phyloP scores from a whole-genome alignment of 2,888 invertebrate genomes.

The Drosophila limbata region DNA sequence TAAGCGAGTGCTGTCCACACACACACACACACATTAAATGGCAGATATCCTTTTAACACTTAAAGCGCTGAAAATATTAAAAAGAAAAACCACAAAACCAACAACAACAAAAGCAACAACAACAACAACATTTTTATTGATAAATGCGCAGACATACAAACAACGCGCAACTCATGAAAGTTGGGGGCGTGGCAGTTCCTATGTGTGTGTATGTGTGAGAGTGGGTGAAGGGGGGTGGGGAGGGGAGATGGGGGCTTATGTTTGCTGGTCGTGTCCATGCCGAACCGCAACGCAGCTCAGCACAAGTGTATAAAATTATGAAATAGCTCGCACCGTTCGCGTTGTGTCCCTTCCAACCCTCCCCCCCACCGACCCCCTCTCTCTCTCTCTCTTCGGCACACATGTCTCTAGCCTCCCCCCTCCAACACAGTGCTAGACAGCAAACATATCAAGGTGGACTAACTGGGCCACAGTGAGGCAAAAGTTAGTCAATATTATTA shows the following conservation, averaged over 20 bases:
- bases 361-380: neutral
- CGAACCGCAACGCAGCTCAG: slow-evolving; percentile 71
- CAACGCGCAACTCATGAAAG: slow-evolving; percentile 24
- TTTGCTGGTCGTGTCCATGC: slow-evolving; percentile 68
- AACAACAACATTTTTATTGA: slow-evolving; percentile 79
- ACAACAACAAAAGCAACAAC: slow-evolving; percentile 66
- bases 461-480: slow-evolving; percentile 16
- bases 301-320: slow-evolving; percentile 82
- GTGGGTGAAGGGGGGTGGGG: slow-evolving; percentile 13
- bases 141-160: slow-evolving; percentile 75
- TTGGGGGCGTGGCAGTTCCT: slow-evolving; percentile 20
- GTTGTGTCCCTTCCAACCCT: slow-evolving; percentile 41
- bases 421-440: slow-evolving; percentile 1
- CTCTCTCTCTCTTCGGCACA: neutral
- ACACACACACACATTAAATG: slow-evolving; percentile 65
- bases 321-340: slow-evolving; percentile 72
- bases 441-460: slow-evolving; percentile 22
- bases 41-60: slow-evolving; percentile 82
- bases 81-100: slow-evolving; percentile 82
- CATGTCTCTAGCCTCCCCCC: neutral
- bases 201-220: slow-evolving; percentile 15
- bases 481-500: neutral
- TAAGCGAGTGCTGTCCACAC: slow-evolving; percentile 55
- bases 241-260: slow-evolving; percentile 22
- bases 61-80: slow-evolving; percentile 79